Evolutionary conservation across 2,888 invertebrate species (phyloP).

Genomic region (Thalpophila matura): DNA sequence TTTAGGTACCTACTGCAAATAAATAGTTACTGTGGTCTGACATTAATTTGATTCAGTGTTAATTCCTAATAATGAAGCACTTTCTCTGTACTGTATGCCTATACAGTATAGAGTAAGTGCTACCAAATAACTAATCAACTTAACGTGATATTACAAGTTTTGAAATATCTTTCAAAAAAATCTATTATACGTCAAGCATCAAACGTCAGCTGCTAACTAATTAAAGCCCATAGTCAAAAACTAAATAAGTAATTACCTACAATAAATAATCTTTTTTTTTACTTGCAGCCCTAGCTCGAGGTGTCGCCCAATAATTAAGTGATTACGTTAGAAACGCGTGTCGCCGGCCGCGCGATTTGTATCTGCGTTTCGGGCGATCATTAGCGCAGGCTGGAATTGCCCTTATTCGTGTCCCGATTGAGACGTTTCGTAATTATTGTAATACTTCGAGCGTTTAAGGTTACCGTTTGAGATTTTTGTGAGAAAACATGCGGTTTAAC

Average conservation of each 20-base stretch:
- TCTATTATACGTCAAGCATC: too few relatives aligned
- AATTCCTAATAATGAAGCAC: slow-evolving; percentile 26
- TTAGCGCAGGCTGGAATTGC: slow-evolving; percentile 73
- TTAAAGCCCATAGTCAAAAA: not conserved
- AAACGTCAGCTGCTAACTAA: not conserved
- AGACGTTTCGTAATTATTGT: slow-evolving; percentile 59
- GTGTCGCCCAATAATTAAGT: slow-evolving; percentile 90
- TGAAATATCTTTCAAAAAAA: too few relatives aligned
- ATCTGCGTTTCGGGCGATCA: slow-evolving; percentile 81
- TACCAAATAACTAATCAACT: too few relatives aligned
- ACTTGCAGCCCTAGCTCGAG: slow-evolving; percentile 77
- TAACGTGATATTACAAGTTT: not conserved
- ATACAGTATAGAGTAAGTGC: too few relatives aligned
- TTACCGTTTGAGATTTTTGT: slow-evolving; percentile 19
- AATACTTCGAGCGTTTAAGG: slow-evolving; percentile 37
- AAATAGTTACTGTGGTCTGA: slow-evolving; percentile 14
- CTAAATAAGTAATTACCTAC: not conserved
- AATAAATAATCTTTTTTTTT: slow-evolving; percentile 3
- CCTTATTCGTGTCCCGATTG: slow-evolving; percentile 62
- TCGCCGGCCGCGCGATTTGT: slow-evolving; percentile 83
- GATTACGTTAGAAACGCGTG: slow-evolving; percentile 89
- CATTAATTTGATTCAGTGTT: slow-evolving; percentile 32
- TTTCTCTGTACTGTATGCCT: too few relatives aligned
- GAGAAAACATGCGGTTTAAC: slow-evolving; percentile 2
- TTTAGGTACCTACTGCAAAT: not conserved